Conservation (phyloP, 2,888 invertebrate genomes). For the Torymus texanus region DNA sequence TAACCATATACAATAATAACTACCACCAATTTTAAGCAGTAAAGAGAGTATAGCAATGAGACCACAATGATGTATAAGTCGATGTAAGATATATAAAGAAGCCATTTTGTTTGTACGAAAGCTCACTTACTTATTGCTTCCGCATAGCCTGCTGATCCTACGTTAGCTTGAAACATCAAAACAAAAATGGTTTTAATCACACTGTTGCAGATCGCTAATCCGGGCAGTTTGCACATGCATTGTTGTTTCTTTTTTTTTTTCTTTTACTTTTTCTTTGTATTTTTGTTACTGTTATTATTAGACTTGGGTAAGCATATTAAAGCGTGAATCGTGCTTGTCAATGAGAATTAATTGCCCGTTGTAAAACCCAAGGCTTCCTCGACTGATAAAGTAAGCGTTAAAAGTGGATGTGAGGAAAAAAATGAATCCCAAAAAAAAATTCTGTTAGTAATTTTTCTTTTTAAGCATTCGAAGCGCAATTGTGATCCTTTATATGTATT, state of each 20-base stretch:
- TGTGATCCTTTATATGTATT: no score
- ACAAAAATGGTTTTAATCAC: conserved; percentile 56
- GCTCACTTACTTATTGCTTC: conserved; percentile 72
- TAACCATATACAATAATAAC: no score
- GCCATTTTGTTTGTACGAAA: conserved; percentile 52
- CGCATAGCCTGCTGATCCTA: conserved; percentile 69
- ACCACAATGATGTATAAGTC: not conserved
- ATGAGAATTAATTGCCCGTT: not conserved
- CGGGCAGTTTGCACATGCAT: conserved; percentile 35
- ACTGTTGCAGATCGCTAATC: conserved; percentile 40
- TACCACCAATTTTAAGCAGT: not conserved
- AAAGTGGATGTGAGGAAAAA: no score
- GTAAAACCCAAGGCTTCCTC: not conserved
- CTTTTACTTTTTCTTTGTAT: not conserved
- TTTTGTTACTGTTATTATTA: conserved; percentile 5
- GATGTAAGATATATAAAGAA: conserved; percentile 20
- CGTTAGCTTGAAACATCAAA: conserved; percentile 72
- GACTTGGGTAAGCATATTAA: conserved; percentile 31
- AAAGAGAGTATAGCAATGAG: not conserved
- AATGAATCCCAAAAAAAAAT: no score
- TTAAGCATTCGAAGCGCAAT: no score
- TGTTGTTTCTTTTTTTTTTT: not conserved
- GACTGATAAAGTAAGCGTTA: no score
- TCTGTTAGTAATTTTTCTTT: no score
- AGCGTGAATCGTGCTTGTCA: conserved; percentile 34